These are phyloP conservation scores for Oreochromis mossambicus DNA, from an alignment of 2,797 vertebrate genomes.

Conservation along the genomic window DNA sequence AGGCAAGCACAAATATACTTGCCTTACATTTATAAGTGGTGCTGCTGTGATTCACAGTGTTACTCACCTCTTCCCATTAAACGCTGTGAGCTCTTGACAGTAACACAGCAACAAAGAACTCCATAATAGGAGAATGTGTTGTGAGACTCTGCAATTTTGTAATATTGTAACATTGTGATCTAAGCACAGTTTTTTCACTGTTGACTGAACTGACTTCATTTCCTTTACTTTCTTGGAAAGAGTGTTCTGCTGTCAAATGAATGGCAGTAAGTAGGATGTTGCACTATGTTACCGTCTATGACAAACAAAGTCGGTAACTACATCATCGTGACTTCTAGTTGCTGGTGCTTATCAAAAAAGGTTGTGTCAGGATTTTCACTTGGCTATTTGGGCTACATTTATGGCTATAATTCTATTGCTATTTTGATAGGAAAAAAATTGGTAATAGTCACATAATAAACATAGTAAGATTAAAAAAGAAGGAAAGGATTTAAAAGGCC, in stretches of 20 bases:
- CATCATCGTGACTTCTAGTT: neutral
- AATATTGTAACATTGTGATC: neutral
- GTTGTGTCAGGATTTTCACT: neutral
- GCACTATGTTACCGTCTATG: neutral
- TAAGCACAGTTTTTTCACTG: neutral
- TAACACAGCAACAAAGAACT: neutral
- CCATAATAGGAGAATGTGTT: neutral
- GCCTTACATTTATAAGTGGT: neutral
- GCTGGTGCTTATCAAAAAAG: neutral
- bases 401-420: neutral
- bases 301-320: no score
- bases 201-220: neutral
- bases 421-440: neutral
- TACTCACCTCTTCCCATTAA: neutral
- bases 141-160: neutral
- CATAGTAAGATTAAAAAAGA: neutral
- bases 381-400: neutral
- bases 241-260: constrained; percentile 2
- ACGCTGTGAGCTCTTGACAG: neutral
- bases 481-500: neutral
- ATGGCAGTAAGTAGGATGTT: neutral
- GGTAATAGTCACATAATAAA: neutral
- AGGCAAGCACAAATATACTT: rapidly evolving
- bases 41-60: neutral
- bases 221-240: constrained; percentile 52